A percentile compares a stretch with the other conserved stretches of the same genome.
Conservation (phyloP, 2,797 vertebrate species). For the Gastrophryne carolinensis region DNA sequence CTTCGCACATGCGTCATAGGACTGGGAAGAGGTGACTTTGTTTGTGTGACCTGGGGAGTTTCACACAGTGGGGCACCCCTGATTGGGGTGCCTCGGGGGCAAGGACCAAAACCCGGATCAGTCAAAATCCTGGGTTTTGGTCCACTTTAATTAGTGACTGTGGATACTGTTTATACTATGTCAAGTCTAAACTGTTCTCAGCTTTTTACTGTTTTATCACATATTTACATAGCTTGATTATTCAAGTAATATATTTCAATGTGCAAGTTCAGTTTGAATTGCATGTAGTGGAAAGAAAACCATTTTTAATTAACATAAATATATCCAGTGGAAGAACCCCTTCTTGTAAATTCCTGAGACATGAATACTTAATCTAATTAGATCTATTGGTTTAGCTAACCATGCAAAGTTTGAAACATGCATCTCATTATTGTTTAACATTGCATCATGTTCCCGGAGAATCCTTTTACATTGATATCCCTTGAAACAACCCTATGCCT, state of each 20-base stretch:
- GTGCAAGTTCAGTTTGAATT: not conserved
- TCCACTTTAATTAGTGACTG: too few relatives aligned
- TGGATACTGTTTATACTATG: too few relatives aligned
- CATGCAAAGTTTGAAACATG: slow-evolving; percentile 47
- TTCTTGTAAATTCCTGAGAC: slow-evolving; percentile 46
- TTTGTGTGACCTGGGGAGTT: too few relatives aligned
- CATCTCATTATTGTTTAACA: slow-evolving; percentile 58
- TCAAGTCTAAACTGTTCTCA: not conserved
- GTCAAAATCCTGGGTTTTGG: too few relatives aligned
- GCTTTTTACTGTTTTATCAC: not conserved
- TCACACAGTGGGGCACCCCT: too few relatives aligned
- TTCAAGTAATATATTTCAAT: not conserved
- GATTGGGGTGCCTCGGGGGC: too few relatives aligned
- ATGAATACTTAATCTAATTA: slow-evolving; percentile 55
- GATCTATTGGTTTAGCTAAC: slow-evolving; percentile 58
- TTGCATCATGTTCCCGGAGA: slow-evolving; percentile 52
- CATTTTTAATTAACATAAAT: not conserved
- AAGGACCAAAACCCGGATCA: too few relatives aligned
- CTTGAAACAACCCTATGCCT: slow-evolving; percentile 55
- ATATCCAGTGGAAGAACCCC: slow-evolving; percentile 30
- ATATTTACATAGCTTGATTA: not conserved
- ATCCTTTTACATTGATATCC: slow-evolving; percentile 57
- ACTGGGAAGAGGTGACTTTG: too few relatives aligned
- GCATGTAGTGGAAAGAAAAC: not conserved
- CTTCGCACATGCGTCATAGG: too few relatives aligned